Evolutionary conservation across 1,140 invertebrate species (phyloP), one percentile per base, ranked within the genome.

Genomic region (Batillaria attramentaria): DNA sequence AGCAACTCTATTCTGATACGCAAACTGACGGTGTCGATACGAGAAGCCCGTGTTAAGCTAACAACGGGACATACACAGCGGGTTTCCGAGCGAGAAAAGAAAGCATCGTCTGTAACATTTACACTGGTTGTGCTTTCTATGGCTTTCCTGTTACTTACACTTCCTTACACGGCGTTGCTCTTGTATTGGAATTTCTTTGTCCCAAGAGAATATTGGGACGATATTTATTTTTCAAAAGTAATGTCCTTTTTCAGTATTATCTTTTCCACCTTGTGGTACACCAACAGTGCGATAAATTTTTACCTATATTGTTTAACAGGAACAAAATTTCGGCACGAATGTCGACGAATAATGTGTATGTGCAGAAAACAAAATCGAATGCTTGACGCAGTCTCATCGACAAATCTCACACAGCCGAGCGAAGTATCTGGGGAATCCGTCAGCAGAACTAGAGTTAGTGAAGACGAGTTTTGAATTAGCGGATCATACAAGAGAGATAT

Each of bases 51-150:
- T 8, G 1, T 20, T 33, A 10, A 50, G 6, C 33, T 69, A 39
- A 16, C 43, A 24, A 28, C 43, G 3, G 33, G 42, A 50, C 39
- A 31, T 0, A n/a, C n/a, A n/a, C n/a, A n/a, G n/a, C n/a, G n/a
- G n/a, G n/a, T 3, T 5, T 2, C 35, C 1, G 16, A n/a, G 31
- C 43, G 62, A 0, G n/a, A 41, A 46, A 60, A 76, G 35, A 79
- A 79, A 18, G 57, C 62, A 4, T 79, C 77, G 18, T 78, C 75
- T 18, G 50, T 83, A 10, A 83, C 83, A 5, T 6, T 81, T 2
- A 76, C 84, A 50, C 35, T 85, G 31, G 41, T 85, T 5, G 60
- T 66, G 16, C 79, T 85, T 10, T 81, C 83, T n/a, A 57, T 79
- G n/a, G 79, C 80, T 1, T 85, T 85, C 33, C 41, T 83, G 6